These are phyloP conservation scores for Epizoanthus illoricatus DNA, from an alignment of 92 coral and sea anemone genomes.

Conservation along the genomic window DNA sequence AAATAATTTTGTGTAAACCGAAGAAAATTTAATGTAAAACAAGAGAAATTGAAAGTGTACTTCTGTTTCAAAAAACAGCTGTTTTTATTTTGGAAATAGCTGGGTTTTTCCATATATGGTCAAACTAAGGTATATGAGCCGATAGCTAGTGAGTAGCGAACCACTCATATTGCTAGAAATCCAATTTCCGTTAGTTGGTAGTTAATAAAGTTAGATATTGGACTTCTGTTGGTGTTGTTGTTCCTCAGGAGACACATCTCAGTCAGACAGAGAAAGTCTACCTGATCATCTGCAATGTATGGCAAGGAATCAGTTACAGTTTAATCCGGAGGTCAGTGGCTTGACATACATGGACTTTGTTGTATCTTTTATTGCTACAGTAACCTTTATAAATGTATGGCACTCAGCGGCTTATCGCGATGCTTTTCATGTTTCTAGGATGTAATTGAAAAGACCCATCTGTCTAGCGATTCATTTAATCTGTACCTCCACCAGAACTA, in stretches of 20 bases:
- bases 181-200: neutral
- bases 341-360: too few relatives aligned
- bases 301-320: slow-evolving; percentile 74
- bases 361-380: neutral
- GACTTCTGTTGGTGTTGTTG: neutral
- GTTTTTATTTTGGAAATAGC: too few relatives aligned
- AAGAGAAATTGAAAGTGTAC: too few relatives aligned
- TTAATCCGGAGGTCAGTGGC: slow-evolving; percentile 79
- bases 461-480: slow-evolving; percentile 80
- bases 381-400: neutral
- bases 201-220: neutral
- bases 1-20: too few relatives aligned
- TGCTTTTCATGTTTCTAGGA: slow-evolving; percentile 46
- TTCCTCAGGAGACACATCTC: slow-evolving; percentile 67
- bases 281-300: slow-evolving; percentile 76
- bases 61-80: too few relatives aligned
- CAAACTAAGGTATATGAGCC: too few relatives aligned
- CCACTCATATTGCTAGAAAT: too few relatives aligned
- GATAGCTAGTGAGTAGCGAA: too few relatives aligned
- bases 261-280: slow-evolving; percentile 68
- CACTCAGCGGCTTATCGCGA: neutral
- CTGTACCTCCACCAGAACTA: slow-evolving; percentile 94
- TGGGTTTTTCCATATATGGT: too few relatives aligned
- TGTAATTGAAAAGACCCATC: slow-evolving; percentile 75
- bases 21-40: too few relatives aligned